A percentile compares a stretch with the other conserved stretches of the same genome.
phyloP scores from a whole-genome alignment of 2,888 invertebrate species.

The Caenorhabditis becei region DNA sequence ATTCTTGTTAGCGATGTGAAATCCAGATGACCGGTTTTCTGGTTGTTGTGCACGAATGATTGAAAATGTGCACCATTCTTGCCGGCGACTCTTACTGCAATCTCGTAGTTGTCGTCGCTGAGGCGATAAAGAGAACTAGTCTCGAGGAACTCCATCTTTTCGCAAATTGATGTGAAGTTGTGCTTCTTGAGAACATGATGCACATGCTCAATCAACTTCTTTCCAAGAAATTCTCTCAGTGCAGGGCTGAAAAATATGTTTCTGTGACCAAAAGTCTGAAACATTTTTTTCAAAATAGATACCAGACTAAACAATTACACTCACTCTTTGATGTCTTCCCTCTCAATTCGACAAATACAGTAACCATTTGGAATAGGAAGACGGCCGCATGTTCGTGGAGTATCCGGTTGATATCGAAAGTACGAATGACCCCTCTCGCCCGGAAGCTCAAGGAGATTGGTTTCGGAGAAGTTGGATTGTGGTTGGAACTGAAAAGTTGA shows the following conservation, averaged over 20 bases:
- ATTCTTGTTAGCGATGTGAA: conserved; percentile 17
- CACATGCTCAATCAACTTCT: conserved; percentile 12
- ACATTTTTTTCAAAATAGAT: background rate
- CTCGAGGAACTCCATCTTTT: background rate
- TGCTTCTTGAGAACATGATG: background rate
- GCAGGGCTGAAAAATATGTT: conserved; percentile 3
- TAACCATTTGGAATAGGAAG: conserved; percentile 62
- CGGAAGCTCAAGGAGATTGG: conserved; percentile 14
- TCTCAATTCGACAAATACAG: conserved; percentile 62
- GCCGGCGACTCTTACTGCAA: background rate
- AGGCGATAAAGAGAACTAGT: background rate
- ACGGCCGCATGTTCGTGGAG: conserved; percentile 52
- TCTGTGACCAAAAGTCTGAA: background rate
- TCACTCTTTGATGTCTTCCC: conserved; percentile 1
- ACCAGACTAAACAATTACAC: too few relatives aligned
- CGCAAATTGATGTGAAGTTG: conserved; percentile 16
- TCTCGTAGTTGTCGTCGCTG: conserved; percentile 21
- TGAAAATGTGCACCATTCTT: conserved; percentile 33
- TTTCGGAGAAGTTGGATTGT: conserved; percentile 3
- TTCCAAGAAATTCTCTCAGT: background rate
- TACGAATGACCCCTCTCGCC: conserved; percentile 57
- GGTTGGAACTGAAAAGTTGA: conserved; percentile 42
- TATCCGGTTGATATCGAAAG: conserved; percentile 51
- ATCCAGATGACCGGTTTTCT: background rate
- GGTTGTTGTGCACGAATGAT: conserved; percentile 2